Base-by-base conservation (phyloP, 2,888 invertebrate genomes). In the Plusia festucae region DNA sequence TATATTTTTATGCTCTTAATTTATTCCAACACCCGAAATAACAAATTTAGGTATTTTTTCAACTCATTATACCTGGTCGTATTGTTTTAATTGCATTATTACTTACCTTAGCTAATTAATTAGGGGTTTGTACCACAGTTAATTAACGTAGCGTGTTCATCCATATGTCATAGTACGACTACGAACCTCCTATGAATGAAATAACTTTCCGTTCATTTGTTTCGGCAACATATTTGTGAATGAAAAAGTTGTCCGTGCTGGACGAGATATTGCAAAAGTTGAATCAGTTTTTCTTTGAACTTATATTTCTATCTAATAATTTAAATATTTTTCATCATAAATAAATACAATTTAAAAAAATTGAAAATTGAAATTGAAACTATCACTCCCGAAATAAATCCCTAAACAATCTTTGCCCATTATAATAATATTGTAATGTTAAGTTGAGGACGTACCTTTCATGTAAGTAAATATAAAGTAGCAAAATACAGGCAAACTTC, bases 381-480 rank as follows among this genome's bases (percentile, higher is more conserved):
- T 24, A 24, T 24, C 6, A 24, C 24, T 24, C 24, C 2, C 27
- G 27, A 2, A 27, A 27, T n/a, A 27, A 27, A 27, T 27, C 5
- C 27, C 5, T 27, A 0, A 4, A 8, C 11, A 11, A 8, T 32
- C 1, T 32, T 32, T 13, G 13, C n/a, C n/a, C n/a, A n/a, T n/a
- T n/a, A n/a, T n/a, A 40, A 40, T 40, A 40, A 40, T n/a, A 40
- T 1, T n/a, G n/a, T 40, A n/a, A n/a, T 6, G n/a, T 5, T 9
- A 30, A 0, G 9, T 5, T n/a, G 5, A n/a, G 6, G 5, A 51
- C 53, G 77, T 86, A 92, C 92, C 92, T 90, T 89, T 88, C n/a
- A 88, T 71, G 53, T 85, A 87, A 20, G 76, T 75, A 20, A 90
- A 78, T 53, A 89, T 68, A 72, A 90, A 81, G 74, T 83, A 89